Evolutionary conservation across 2,113 vertebrate species (phyloP).

Genomic region (Oreochromis niloticus): DNA sequence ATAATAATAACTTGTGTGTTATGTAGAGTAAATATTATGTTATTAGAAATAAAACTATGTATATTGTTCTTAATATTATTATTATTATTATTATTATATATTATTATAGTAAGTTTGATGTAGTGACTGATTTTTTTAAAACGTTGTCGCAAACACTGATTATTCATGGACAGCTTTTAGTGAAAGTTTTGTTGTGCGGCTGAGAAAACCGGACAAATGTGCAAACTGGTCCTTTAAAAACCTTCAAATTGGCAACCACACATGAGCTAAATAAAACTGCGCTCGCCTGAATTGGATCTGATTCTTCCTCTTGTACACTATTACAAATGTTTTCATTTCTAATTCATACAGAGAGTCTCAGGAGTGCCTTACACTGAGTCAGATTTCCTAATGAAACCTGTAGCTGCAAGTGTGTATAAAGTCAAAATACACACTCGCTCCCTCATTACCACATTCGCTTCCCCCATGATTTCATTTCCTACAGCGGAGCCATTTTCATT

Average conservation of each 20-base stretch:
- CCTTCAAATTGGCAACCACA: background rate
- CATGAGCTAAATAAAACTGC: background rate
- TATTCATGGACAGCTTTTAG: background rate
- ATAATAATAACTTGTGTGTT: background rate
- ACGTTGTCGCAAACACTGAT: background rate
- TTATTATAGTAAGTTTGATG: rapidly evolving
- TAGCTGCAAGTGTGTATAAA: background rate
- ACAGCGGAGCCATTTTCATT: background rate
- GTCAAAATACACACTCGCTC: background rate
- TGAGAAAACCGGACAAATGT: background rate
- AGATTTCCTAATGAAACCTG: background rate
- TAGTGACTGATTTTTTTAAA: background rate
- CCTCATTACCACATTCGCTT: background rate
- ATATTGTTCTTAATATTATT: background rate
- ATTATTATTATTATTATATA: too few relatives aligned
- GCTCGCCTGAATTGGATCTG: background rate
- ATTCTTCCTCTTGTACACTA: background rate
- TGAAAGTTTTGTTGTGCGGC: rapidly evolving
- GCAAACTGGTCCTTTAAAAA: background rate
- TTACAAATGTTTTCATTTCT: constrained; percentile 6
- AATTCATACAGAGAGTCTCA: background rate
- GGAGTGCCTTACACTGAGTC: background rate
- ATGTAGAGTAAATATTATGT: background rate
- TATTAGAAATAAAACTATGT: background rate
- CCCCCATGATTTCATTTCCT: background rate